phyloP scores from a whole-genome alignment of 2,888 invertebrate species.

The Catocala nupta region DNA sequence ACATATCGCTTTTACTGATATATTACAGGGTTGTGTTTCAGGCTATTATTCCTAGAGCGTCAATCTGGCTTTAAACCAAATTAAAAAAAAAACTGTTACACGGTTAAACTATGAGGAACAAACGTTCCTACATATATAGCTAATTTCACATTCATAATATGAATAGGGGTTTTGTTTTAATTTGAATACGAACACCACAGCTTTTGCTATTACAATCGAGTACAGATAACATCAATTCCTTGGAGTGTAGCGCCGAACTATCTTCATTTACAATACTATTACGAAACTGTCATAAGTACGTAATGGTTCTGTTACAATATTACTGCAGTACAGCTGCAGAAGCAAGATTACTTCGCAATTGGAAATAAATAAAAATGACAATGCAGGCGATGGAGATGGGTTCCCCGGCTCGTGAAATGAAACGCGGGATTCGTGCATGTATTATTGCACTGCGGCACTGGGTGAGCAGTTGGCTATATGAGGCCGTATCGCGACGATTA shows the following conservation, averaged over 20 bases:
- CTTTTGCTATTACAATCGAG: too few species aligned
- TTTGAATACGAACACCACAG: too few species aligned
- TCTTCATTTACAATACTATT: constrained; percentile 8
- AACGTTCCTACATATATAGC: too few species aligned
- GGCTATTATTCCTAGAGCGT: too few species aligned
- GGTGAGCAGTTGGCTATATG: background rate
- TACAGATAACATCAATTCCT: background rate
- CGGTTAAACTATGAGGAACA: too few species aligned
- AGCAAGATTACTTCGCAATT: constrained; percentile 54
- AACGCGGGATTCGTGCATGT: constrained; percentile 18
- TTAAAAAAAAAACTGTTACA: too few species aligned
- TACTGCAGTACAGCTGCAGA: constrained; percentile 42
- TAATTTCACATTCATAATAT: too few species aligned
- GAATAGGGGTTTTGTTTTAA: too few species aligned
- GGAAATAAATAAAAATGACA: constrained; percentile 56
- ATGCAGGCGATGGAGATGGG: constrained; percentile 15
- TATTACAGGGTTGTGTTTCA: too few species aligned
- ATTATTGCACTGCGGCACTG: background rate
- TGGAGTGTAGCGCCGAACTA: background rate
- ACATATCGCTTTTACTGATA: too few species aligned
- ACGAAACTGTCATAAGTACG: background rate
- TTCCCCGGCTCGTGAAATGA: constrained; percentile 30
- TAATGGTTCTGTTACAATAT: constrained; percentile 10
- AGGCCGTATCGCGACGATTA: background rate
- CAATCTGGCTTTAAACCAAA: too few species aligned